phyloP scores from a whole-genome alignment of 2,888 invertebrate species.

The Tineola bisselliella region DNA sequence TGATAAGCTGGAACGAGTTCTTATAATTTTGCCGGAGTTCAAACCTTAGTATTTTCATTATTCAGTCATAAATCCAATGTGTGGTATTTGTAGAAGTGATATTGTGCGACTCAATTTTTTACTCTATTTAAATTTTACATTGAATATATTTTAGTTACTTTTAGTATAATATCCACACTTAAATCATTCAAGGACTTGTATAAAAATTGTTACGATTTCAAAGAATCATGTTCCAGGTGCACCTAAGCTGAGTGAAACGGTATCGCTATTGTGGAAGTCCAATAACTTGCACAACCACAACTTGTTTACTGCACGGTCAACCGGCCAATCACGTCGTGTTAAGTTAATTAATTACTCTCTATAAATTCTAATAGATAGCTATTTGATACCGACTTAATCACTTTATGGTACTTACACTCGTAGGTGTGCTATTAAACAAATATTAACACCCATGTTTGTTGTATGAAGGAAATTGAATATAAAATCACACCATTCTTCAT shows the following conservation, averaged over 20 bases:
- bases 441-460: neutral
- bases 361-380: conserved; percentile 12
- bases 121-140: too few relatives aligned
- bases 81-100: too few relatives aligned
- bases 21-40: too few relatives aligned
- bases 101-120: too few relatives aligned
- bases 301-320: conserved; percentile 6
- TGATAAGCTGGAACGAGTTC: too few relatives aligned
- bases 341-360: conserved; percentile 11
- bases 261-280: neutral
- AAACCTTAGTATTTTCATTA: too few relatives aligned
- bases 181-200: neutral
- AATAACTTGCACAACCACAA: conserved; percentile 2
- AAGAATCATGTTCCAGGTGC: neutral
- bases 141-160: too few relatives aligned
- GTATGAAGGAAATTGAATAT: too few relatives aligned
- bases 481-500: neutral
- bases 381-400: conserved; percentile 10
- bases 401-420: neutral
- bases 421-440: neutral
- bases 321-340: conserved; percentile 11
- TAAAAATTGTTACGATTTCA: neutral
- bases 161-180: too few relatives aligned
- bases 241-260: neutral
- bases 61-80: too few relatives aligned